Conservation (phyloP, 1,140 invertebrate genomes). For the Heliothis subflexa region DNA sequence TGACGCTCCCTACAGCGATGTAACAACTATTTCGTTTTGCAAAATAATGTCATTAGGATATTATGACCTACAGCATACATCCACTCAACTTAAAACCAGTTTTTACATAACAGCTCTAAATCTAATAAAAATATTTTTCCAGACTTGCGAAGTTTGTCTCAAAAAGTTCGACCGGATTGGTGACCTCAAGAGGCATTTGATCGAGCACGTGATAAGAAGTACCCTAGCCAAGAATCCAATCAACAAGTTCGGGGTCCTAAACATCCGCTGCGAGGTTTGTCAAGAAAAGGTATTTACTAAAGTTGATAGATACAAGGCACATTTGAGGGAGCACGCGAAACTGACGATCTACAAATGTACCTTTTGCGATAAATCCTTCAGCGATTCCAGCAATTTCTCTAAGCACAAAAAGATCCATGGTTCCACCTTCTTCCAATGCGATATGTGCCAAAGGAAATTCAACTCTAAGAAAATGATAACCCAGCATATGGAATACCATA, state of each 20-base stretch:
- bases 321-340: conserved; percentile 82
- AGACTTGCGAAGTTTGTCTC: conserved; percentile 79
- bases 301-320: conserved; percentile 80
- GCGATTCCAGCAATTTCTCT: conserved; percentile 84
- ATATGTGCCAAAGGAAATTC: conserved; percentile 81
- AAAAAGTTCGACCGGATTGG: conserved; percentile 82
- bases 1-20: not conserved
- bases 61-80: not conserved
- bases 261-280: conserved; percentile 80
- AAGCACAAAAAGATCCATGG: conserved; percentile 86
- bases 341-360: conserved; percentile 83
- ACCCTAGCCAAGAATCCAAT: conserved; percentile 76
- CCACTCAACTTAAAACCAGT: not conserved
- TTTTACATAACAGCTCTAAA: not conserved
- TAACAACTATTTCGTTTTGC: not conserved
- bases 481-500: conserved; percentile 82
- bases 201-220: conserved; percentile 79
- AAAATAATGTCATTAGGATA: not conserved
- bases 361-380: conserved; percentile 83
- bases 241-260: conserved; percentile 69
- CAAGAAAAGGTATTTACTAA: conserved; percentile 70
- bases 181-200: conserved; percentile 83
- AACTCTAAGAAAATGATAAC: conserved; percentile 84
- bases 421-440: conserved; percentile 76
- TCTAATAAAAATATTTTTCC: conserved; percentile 49